A percentile compares a stretch with the other conserved stretches of the same genome.
phyloP scores from a whole-genome alignment of 2,888 invertebrate genomes.

The Cylloceria caligata region DNA sequence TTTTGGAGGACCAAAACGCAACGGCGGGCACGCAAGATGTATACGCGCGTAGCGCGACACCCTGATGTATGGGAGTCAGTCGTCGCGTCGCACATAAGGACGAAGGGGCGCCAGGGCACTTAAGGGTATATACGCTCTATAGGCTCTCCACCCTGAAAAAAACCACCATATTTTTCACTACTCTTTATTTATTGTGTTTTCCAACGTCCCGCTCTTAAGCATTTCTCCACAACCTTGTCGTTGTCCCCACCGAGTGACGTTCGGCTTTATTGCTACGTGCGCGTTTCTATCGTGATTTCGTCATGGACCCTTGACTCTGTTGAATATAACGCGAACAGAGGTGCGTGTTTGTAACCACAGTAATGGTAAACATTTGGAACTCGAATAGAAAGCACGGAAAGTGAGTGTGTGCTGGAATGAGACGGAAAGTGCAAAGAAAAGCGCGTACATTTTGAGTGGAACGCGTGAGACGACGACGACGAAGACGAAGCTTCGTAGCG shows the following conservation, averaged over 20 bases:
- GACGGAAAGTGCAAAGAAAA: conserved; percentile 50
- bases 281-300: conserved; percentile 76
- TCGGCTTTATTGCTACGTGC: conserved; percentile 67
- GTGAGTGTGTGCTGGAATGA: conserved; percentile 27
- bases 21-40: conserved; percentile 2
- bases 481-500: conserved; percentile 31
- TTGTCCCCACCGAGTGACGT: conserved; percentile 50
- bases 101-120: conserved; percentile 80
- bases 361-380: conserved; percentile 66
- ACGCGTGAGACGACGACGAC: conserved; percentile 34
- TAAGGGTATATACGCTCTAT: conserved; percentile 75
- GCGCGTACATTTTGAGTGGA: conserved; percentile 48
- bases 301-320: conserved; percentile 78
- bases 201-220: conserved; percentile 51
- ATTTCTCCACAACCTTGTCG: background rate
- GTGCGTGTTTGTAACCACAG: conserved; percentile 52
- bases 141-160: conserved; percentile 61
- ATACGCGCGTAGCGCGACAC: conserved; percentile 61
- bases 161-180: conserved; percentile 78
- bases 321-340: conserved; percentile 68
- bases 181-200: conserved; percentile 79
- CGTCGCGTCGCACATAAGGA: conserved; percentile 69
- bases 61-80: conserved; percentile 76
- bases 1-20: conserved; percentile 20
- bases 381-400: conserved; percentile 15